A percentile compares a stretch with the other conserved stretches of the same genome.
phyloP scores from a whole-genome alignment of 2,113 vertebrate species.

The Mastomys natalensis region DNA sequence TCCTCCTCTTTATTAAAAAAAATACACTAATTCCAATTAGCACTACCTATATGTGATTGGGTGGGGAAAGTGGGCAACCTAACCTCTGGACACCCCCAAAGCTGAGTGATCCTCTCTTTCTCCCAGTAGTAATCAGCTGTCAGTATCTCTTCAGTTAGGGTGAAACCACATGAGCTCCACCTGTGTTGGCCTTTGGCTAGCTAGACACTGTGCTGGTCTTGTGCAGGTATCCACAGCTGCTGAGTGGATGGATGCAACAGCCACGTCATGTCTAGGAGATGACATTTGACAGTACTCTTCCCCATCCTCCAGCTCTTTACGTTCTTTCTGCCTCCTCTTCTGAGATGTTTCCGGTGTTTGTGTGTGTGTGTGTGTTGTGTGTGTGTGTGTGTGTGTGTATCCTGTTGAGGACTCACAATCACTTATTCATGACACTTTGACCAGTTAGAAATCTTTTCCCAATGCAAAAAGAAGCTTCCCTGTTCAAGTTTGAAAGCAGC shows the following conservation, averaged over 20 bases:
- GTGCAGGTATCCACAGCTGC: neutral
- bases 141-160: neutral
- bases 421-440: neutral
- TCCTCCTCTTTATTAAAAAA: neutral
- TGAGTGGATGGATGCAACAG: neutral
- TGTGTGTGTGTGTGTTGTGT: neutral
- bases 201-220: neutral
- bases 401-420: neutral
- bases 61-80: neutral
- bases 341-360: neutral
- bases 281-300: neutral
- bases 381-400: neutral
- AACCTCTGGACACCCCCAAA: too few relatives aligned
- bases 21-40: neutral
- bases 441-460: neutral
- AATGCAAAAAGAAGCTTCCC: neutral
- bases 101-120: neutral
- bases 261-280: neutral
- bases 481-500: neutral
- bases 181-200: neutral
- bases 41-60: too few relatives aligned
- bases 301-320: neutral
- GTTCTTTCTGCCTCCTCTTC: neutral
- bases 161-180: neutral
- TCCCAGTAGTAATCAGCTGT: neutral